A percentile compares a stretch with the other conserved stretches of the same genome.
phyloP scores from a whole-genome alignment of 2,888 invertebrate genomes.

The Calliphora vomitoria region DNA sequence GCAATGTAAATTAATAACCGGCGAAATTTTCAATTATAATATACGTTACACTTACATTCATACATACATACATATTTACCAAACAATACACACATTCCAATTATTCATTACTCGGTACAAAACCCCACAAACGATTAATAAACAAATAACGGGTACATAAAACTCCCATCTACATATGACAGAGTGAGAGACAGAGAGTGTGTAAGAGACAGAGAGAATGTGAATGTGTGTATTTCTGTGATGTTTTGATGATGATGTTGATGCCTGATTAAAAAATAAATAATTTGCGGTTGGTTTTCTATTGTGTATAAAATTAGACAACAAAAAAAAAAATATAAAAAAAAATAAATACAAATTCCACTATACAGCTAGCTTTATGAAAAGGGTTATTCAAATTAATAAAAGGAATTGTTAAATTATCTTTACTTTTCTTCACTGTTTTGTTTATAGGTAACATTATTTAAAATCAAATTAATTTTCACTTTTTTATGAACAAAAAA shows the following conservation, averaged over 20 bases:
- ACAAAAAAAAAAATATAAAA: not conserved
- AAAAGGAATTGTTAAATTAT: constrained; percentile 25
- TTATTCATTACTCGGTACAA: not conserved
- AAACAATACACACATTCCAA: not conserved
- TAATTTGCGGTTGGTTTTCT: constrained; percentile 29
- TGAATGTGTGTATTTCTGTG: too few species aligned
- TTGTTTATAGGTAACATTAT: not conserved
- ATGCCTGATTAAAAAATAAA: constrained; percentile 23
- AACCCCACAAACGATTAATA: not conserved
- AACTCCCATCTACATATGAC: too few species aligned
- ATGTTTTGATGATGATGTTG: not conserved
- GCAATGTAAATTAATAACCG: constrained; percentile 24
- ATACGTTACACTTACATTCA: constrained; percentile 36
- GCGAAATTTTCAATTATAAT: constrained; percentile 53
- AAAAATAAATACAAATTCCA: not conserved
- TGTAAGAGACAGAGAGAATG: too few species aligned
- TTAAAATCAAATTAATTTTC: constrained; percentile 53
- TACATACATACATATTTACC: not conserved
- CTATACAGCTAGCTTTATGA: not conserved
- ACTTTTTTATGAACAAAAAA: constrained; percentile 25
- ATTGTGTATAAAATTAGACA: constrained; percentile 14
- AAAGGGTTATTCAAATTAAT: constrained; percentile 38
- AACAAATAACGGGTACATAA: not conserved
- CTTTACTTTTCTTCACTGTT: not conserved
- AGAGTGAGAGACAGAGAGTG: too few species aligned